These are phyloP conservation scores for Bombus polaris DNA, from an alignment of 1,140 invertebrate genomes.

Conservation along the genomic window DNA sequence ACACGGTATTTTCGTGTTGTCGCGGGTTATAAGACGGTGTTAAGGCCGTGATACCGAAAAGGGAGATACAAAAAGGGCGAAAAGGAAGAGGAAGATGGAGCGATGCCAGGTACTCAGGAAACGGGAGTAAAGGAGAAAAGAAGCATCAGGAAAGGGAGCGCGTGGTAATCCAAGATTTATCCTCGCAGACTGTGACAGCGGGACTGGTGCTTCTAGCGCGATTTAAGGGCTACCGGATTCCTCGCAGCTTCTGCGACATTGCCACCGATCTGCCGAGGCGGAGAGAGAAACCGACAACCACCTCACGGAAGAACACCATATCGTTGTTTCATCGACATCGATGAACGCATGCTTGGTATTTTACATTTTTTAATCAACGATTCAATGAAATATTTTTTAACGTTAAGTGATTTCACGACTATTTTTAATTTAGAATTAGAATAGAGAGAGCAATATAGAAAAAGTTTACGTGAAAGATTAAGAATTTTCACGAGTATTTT, in stretches of 20 bases:
- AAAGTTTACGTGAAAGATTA: too few species aligned
- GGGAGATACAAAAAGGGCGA: constrained; percentile 30
- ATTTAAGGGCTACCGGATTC: constrained; percentile 65
- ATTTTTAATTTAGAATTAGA: too few species aligned
- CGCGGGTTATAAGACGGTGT: constrained; percentile 75
- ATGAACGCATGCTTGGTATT: too few species aligned
- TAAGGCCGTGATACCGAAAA: constrained; percentile 73
- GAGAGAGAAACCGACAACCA: not conserved
- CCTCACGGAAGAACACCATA: not conserved
- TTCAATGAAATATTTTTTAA: too few species aligned
- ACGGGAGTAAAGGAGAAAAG: constrained; percentile 34
- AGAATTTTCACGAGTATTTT: too few species aligned
- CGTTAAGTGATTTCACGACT: fast-evolving
- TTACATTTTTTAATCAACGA: too few species aligned
- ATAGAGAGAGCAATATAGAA: too few species aligned
- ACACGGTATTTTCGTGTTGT: constrained; percentile 72
- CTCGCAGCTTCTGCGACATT: constrained; percentile 43
- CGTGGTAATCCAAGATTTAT: constrained; percentile 82
- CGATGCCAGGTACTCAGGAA: constrained; percentile 54
- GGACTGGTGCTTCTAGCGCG: constrained; percentile 58
- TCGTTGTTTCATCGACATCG: not conserved
- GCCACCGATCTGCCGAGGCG: constrained; percentile 20
- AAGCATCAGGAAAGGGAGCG: constrained; percentile 46
- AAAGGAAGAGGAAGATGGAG: constrained; percentile 54
- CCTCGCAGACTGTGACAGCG: constrained; percentile 72